These are phyloP conservation scores for Andrena trimmerana DNA, from an alignment of 2,888 invertebrate genomes.

Conservation along the genomic window DNA sequence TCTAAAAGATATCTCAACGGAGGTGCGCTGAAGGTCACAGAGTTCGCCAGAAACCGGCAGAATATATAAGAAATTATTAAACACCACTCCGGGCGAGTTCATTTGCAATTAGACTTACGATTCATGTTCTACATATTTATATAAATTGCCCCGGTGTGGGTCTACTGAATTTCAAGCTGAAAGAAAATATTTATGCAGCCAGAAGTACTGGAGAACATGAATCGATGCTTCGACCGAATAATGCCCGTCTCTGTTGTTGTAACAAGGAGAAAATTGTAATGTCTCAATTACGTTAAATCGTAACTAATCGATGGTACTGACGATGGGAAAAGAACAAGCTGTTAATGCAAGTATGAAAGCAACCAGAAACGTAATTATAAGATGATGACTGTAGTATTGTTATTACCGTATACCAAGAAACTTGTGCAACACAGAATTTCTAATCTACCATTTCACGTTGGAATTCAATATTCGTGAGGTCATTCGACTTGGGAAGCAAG, in stretches of 20 bases:
- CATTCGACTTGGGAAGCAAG: slow-evolving; percentile 37
- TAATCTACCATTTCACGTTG: slow-evolving; percentile 50
- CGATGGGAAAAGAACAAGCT: slow-evolving; percentile 9
- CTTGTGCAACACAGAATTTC: slow-evolving; percentile 47
- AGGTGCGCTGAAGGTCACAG: slow-evolving; percentile 13
- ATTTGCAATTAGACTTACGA: too few species aligned
- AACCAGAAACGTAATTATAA: slow-evolving; percentile 57
- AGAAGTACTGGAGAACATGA: background rate
- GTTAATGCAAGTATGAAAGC: slow-evolving; percentile 38
- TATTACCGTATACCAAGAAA: slow-evolving; percentile 42
- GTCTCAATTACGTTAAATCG: slow-evolving; percentile 6
- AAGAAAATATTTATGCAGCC: background rate
- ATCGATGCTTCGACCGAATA: background rate
- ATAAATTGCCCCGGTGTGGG: too few species aligned
- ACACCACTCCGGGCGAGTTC: background rate
- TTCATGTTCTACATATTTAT: too few species aligned
- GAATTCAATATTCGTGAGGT: slow-evolving; percentile 53
- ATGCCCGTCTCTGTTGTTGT: slow-evolving; percentile 38
- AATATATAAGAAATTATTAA: background rate
- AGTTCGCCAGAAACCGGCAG: slow-evolving; percentile 38
- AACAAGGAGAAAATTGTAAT: slow-evolving; percentile 2
- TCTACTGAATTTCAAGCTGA: background rate
- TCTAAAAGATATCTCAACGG: slow-evolving; percentile 38
- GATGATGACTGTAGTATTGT: slow-evolving; percentile 53
- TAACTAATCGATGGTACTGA: slow-evolving; percentile 35